Evolutionary conservation across 2,113 vertebrate genomes (phyloP), one percentile per base, ranked within the genome.

Genomic region (Diphyllodes magnificus): DNA sequence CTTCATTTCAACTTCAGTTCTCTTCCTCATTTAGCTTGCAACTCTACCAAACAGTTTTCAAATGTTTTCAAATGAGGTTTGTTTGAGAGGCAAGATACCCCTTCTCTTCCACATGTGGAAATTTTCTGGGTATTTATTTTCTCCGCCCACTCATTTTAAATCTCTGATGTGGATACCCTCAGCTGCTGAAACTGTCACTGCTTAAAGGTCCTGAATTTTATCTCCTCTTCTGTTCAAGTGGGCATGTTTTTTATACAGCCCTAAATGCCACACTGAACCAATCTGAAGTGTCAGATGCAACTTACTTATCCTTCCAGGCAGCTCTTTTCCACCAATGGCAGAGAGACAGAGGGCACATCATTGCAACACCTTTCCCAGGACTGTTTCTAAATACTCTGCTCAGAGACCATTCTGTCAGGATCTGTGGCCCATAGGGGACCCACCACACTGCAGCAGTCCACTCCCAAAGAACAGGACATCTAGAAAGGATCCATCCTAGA

Each of bases 311-410:
- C 31, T 85, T 68, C 44, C 57, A 85, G 82, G 60, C 8, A 50
- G 16, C 0, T 4, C 20, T 19, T 82, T 65, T 30, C 53, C 45
- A 65, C 11, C 57, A 72, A 6, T 1, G 4, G 4, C 39, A 85
- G 49, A 59, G 56, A 56, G 17, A 25, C 27, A 81, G 56, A 66
- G 15, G 12, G 17, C 0, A 0, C 20, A 28, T 22, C 1, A 0
- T 51, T 49, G 17, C 40, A 82, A 15, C 13, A 20, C 19, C 28
- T 68, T 44, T 64, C 40, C 28, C 15, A 16, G 20, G 21, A 8
- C 17, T 37, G 30, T 63, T 87, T 53, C 50, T 17, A 66, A 79
- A 70, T 13, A 35, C 7, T 57, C 50, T 61, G 77, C 22, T 50
- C 28, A 20, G 30, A 73, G 33, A 49, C 6, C 16, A 23, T 33